Evolutionary conservation across 2,888 invertebrate genomes (phyloP), one percentile per base, ranked within the genome.

Genomic region (Tethea ocularis): DNA sequence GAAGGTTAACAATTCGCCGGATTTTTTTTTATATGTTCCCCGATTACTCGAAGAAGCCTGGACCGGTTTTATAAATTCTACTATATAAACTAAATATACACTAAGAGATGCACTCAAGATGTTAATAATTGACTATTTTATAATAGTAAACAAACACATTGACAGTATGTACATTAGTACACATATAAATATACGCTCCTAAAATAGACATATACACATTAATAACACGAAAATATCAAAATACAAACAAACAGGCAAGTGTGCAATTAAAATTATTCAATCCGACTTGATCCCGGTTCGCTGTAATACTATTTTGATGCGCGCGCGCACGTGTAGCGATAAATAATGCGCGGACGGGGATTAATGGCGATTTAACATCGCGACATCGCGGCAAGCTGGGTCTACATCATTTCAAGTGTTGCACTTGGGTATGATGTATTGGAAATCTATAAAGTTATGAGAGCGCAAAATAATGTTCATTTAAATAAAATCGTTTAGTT

Each of bases 281-380:
- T 33, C 22, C 20, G 10, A 36, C 51, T 22, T 20, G 29, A 24
- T 62, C 58, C 52, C 52, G 55, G 38, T 22, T 52, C 29, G 63
- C 67, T 62, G 67, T 67, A 66, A 67, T 60, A 62, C 57, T 60
- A 58, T 61, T 58, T 62, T 68, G 62, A 71, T 70, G 69, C 66
- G 73, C 68, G 58, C 58, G 63, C 72, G 81, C 80, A 76, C 82
- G 80, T 83, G 84, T 81, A 77, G 71, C 69, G 69, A 87, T 88
- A 84, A 86, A 88, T 87, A 86, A 89, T 84, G 72, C 74, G 75
- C 67, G 67, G 90, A 88, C 90, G 71, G 60, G 75, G 79, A 91
- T 87, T 87, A 86, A 91, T 91, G 82, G 78, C 82, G 77, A 84
- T 88, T 89, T 90, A 89, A 90, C 84, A 82, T 86, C 82, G 74